Evolutionary conservation across 2,113 vertebrate species (phyloP).

Genomic region (Archilochus colubris): DNA sequence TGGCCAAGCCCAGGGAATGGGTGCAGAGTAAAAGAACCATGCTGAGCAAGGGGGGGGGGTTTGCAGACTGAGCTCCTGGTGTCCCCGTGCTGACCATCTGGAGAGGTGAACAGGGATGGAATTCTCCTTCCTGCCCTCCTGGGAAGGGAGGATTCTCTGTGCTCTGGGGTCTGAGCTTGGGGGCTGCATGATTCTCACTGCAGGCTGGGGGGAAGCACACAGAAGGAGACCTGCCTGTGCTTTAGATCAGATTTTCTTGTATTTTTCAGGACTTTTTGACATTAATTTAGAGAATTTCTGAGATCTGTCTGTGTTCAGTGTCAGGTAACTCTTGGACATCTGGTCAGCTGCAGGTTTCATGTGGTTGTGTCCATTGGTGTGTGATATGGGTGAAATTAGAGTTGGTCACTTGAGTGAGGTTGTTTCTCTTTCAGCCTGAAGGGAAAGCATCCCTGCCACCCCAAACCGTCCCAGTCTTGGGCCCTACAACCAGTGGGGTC

Average conservation of each 20-base stretch:
- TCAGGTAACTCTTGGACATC: neutral
- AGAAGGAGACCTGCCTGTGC: accelerated
- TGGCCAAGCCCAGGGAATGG: neutral
- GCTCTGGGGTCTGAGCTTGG: accelerated
- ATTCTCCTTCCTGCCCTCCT: neutral
- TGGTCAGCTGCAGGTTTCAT: neutral
- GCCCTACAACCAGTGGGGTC: neutral
- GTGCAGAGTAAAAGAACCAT: neutral
- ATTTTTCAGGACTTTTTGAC: neutral
- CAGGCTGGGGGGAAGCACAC: neutral
- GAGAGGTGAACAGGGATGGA: neutral
- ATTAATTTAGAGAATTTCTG: neutral
- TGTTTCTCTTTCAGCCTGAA: neutral
- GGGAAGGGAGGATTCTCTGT: neutral
- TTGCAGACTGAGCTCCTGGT: neutral
- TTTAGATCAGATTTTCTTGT: neutral
- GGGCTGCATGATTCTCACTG: neutral
- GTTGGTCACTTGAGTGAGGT: neutral
- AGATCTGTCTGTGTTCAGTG: neutral
- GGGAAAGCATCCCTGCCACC: neutral
- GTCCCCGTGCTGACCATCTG: neutral
- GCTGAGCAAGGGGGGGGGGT: neutral
- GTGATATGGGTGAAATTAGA: neutral
- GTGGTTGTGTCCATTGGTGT: neutral
- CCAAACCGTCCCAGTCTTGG: neutral